Base-by-base conservation (phyloP, 2,113 vertebrate species). In the Atherinomorus stipes region DNA sequence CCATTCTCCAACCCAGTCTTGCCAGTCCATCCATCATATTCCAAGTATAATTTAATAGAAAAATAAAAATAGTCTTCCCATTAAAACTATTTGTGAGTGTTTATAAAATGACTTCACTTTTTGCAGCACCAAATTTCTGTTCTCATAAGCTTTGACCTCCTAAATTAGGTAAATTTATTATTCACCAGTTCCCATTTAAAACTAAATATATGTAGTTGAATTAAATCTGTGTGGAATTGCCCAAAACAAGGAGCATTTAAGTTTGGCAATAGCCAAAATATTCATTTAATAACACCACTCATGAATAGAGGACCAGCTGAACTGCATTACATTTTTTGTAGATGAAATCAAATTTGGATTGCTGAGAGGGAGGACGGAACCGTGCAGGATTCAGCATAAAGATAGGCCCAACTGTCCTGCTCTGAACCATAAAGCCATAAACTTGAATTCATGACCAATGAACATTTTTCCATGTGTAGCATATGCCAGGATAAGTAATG, bases 401-500 rank as follows among this genome's bases (percentile, higher is more conserved):
- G 26, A 71, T 45, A 42, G 62, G 31, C 47, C 64, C 62, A 54
- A 12, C 26, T 62, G 40, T 64, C 69, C 49, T 1, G 44, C 54
- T 4, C 54, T 51, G 12, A 66, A 31, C 34, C 56, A 37, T 23
- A 59, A 49, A 59, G 37, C 62, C 45, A 56, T 86, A 59, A 85
- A 84, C 54, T 57, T 71, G 22, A 59, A 78, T 85, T 83, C 47
- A 85, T 65, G 65, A 85, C 74, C 34, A 64, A 34, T 61, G 54
- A 81, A 86, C 51, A 57, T 65, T 73, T 78, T 65, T 70, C 64
- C 59, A 74, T 78, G 64, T 40, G 67, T 68, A 81, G 47, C 54
- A 76, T 64, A 64, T 71, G 74, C 52, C 21, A 6, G 75, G 49
- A 80, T 84, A 63, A 78, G 45, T 80, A 86, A 74, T 74, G 75